A percentile compares a stretch with the other conserved stretches of the same genome.
Conservation (phyloP, 2,113 vertebrate genomes). For the Lynx canadensis region DNA sequence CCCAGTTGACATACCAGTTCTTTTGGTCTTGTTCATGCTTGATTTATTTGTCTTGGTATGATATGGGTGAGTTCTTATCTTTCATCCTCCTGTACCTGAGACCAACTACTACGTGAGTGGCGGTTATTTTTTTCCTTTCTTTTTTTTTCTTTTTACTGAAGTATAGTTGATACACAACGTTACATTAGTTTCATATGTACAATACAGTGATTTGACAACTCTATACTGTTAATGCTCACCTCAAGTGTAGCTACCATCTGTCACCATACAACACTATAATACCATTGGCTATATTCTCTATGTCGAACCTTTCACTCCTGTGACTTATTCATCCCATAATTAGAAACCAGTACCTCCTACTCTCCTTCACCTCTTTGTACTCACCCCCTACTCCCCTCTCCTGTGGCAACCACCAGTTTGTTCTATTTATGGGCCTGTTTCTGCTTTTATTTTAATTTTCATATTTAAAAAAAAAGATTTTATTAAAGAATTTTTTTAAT, state of each 20-base stretch:
- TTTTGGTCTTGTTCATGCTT: background rate
- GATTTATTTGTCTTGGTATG: constrained; percentile 21
- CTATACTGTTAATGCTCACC: background rate
- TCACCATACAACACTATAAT: background rate
- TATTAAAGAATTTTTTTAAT: background rate
- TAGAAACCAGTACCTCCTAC: background rate
- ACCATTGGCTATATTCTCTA: background rate
- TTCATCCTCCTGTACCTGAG: background rate
- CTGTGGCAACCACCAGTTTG: background rate
- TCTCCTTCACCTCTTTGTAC: background rate
- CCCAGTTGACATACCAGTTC: background rate
- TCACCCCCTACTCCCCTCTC: background rate
- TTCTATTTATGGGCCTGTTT: background rate
- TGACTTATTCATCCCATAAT: background rate
- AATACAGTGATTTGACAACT: background rate
- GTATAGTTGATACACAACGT: background rate
- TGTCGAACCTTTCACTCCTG: background rate
- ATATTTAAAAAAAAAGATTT: background rate
- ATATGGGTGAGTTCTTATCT: background rate
- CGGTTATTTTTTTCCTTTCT: background rate
- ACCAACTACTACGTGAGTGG: background rate
- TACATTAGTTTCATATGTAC: background rate
- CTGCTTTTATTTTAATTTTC: background rate
- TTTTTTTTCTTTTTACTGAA: background rate
- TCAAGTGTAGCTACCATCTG: background rate